These are phyloP conservation scores for Gisinianus flammeolus DNA, from an alignment of 2,888 invertebrate genomes.

Conservation along the genomic window DNA sequence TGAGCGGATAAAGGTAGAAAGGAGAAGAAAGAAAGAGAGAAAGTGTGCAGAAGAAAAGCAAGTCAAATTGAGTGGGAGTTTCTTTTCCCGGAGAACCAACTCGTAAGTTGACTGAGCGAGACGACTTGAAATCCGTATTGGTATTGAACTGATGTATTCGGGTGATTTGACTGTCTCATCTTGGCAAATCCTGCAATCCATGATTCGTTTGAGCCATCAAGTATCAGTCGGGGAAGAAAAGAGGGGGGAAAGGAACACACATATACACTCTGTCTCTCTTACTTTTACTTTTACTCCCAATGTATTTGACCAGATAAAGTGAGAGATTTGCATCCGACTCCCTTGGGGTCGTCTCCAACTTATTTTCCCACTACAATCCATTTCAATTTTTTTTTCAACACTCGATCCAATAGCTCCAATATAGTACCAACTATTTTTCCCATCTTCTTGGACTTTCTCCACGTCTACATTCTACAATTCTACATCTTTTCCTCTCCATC, in stretches of 20 bases:
- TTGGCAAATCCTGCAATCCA: constrained; percentile 5
- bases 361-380: constrained; percentile 33
- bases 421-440: background rate
- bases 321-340: constrained; percentile 32
- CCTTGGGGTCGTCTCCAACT: constrained; percentile 9
- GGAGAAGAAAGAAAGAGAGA: background rate
- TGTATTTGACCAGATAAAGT: constrained; percentile 40
- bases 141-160: constrained; percentile 15
- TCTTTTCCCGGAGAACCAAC: background rate
- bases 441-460: background rate
- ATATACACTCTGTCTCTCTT: background rate
- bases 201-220: constrained; percentile 1
- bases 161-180: constrained; percentile 20
- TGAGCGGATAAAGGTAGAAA: no score
- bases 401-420: background rate
- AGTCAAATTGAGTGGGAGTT: constrained; percentile 34
- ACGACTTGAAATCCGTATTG: constrained; percentile 1
- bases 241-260: background rate
- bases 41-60: background rate
- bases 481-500: background rate
- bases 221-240: background rate
- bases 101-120: background rate
- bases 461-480: background rate
- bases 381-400: constrained; percentile 18
- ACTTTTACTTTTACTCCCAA: background rate